Base-by-base conservation (phyloP, 2,797 vertebrate genomes). In the Sebastes itinus region DNA sequence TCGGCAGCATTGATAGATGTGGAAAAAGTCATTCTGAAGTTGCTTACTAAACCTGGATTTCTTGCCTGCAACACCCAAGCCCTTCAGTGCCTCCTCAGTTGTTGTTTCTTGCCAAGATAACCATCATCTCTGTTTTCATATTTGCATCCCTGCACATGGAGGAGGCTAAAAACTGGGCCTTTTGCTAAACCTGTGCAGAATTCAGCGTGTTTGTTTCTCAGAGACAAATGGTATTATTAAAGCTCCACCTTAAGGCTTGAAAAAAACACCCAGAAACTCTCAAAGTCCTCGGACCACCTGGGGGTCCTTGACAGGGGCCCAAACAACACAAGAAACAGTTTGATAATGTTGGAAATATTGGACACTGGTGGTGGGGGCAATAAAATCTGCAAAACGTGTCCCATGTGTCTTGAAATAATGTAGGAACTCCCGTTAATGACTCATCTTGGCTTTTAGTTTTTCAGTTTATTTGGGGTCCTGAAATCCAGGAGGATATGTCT, bases 151-250 rank as follows among this genome's bases (percentile, higher is more conserved):
- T 63, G 35, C 83, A 70, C 27, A 35, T 61, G 52, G 5, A 59
- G 52, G 35, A 38, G 75, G 84, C 84, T 78, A 55, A 49, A 81
- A 38, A 14, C 61, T 2, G 83, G 89, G 89, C 89, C 86, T 77
- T 73, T 35, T 25, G 80, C 83, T 84, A 23, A 72, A 87, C 77
- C 62, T 2, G 33, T 38, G 33, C 42, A 23, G 46, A 27, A 28
- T 38, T 64, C 73, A 25, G 62, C 18, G 28, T 69, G 78, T 80
- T 87, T 84, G 77, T 76, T 73, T 75, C 76, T 38, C 5, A 3
- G 7, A 75, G 72, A 84, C 75, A 80, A 86, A 84, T 55, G 69
- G 5, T 69, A 3, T 75, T 63, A 66, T 83, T 87, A 72, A 78
- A 78, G 69, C 78, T 75, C 27, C 66, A 70, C 30, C 35, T 66